phyloP scores from a whole-genome alignment of 2,113 vertebrate genomes.

The Oplegnathus fasciatus region DNA sequence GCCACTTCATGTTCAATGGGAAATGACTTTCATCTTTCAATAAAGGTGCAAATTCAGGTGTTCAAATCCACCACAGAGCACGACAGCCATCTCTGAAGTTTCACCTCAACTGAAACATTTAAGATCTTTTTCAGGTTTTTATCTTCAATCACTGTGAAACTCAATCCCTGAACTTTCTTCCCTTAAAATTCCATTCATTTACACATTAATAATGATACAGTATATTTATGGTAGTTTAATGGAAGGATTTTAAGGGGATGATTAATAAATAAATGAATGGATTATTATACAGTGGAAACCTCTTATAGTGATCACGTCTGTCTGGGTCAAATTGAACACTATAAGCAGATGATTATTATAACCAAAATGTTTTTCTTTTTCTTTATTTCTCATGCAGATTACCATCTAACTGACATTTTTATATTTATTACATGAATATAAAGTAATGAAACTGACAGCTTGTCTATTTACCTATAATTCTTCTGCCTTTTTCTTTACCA shows the following conservation, averaged over 20 bases:
- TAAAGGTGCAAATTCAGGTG: neutral
- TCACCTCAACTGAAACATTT: neutral
- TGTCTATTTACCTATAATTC: too few species aligned
- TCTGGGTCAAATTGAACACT: too few species aligned
- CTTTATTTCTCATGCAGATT: too few species aligned
- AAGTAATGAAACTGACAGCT: too few species aligned
- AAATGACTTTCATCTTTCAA: neutral
- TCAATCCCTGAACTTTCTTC: neutral
- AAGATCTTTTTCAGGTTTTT: neutral
- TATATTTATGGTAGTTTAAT: neutral
- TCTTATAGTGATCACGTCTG: too few species aligned
- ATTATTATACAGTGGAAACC: neutral
- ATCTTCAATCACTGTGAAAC: neutral
- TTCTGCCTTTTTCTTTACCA: too few species aligned
- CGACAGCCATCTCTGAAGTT: neutral
- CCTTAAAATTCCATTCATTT: neutral
- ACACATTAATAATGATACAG: neutral
- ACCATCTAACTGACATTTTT: too few species aligned
- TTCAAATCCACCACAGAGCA: too few species aligned
- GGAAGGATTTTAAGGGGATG: neutral
- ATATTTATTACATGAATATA: too few species aligned
- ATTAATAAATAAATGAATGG: neutral
- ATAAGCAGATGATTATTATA: too few species aligned
- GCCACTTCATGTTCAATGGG: neutral
- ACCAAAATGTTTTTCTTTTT: too few species aligned